These are phyloP conservation scores for Lepidothrix coronata DNA, from an alignment of 2,113 vertebrate genomes.

Conservation along the genomic window DNA sequence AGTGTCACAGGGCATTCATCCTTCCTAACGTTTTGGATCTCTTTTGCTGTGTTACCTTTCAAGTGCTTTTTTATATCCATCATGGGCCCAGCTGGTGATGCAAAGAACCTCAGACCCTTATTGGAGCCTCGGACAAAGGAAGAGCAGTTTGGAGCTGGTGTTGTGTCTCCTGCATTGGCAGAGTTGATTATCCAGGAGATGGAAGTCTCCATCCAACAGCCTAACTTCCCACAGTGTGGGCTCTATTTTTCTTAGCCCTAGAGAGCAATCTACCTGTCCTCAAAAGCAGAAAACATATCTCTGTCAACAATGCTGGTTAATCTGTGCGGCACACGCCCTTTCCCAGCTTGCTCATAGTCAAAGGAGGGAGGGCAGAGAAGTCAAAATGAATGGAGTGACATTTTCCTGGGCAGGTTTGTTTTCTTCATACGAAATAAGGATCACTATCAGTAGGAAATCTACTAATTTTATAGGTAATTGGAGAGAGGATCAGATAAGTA, in stretches of 20 bases:
- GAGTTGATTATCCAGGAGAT: not conserved
- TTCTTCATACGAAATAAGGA: not conserved
- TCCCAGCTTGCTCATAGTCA: fast-evolving
- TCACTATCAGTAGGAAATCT: not conserved
- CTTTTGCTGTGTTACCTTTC: not conserved
- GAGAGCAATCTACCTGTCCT: not conserved
- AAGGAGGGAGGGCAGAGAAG: not conserved
- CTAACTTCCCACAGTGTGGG: not conserved
- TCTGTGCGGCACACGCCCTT: fast-evolving
- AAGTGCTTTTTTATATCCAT: not conserved
- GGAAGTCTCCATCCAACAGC: not conserved
- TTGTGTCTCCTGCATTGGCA: fast-evolving
- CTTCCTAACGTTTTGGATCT: not conserved
- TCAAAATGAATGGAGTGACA: not conserved
- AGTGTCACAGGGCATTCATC: not conserved
- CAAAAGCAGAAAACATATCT: not conserved
- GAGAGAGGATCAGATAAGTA: not conserved
- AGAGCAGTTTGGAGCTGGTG: fast-evolving
- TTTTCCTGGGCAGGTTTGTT: not conserved
- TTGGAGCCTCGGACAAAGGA: not conserved
- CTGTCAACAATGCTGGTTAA: not conserved
- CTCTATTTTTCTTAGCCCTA: not conserved
- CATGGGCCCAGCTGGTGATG: no score
- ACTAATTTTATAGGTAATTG: not conserved
- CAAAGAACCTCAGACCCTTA: not conserved